Evolutionary conservation across 2,797 vertebrate species (phyloP).

Genomic region (Epinephelus malabaricus): DNA sequence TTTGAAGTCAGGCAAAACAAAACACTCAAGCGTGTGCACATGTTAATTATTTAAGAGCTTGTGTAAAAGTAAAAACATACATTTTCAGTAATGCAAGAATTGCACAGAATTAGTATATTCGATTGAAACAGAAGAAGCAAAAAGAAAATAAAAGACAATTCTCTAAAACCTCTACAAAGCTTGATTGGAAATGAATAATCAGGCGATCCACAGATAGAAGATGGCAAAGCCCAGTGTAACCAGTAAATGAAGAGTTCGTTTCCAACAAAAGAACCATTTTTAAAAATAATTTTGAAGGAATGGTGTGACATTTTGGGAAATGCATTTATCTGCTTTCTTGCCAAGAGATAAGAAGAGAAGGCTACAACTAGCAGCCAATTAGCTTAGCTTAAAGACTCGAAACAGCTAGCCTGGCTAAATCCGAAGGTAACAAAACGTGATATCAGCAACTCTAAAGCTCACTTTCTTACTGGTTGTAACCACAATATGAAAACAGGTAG

Average conservation of each 20-base stretch:
- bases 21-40: neutral
- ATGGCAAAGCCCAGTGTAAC: slow-evolving; percentile 19
- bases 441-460: neutral
- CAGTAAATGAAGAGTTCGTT: slow-evolving; percentile 48
- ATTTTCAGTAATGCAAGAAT: neutral
- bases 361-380: neutral
- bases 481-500: neutral
- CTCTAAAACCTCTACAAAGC: slow-evolving; percentile 12
- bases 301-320: neutral
- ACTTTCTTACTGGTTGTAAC: neutral
- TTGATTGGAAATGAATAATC: slow-evolving; percentile 19
- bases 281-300: neutral
- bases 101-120: neutral
- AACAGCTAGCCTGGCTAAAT: neutral
- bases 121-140: slow-evolving; percentile 17
- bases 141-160: neutral
- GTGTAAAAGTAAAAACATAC: neutral
- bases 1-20: neutral
- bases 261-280: slow-evolving; percentile 34
- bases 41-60: neutral
- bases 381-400: slow-evolving; percentile 4
- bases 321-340: neutral
- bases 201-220: slow-evolving; percentile 3
- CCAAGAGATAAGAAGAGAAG: neutral
- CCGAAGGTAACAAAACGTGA: neutral